A percentile compares a stretch with the other conserved stretches of the same genome.
phyloP scores from a whole-genome alignment of 2,797 vertebrate species.

The Mormyrops attenuatus region DNA sequence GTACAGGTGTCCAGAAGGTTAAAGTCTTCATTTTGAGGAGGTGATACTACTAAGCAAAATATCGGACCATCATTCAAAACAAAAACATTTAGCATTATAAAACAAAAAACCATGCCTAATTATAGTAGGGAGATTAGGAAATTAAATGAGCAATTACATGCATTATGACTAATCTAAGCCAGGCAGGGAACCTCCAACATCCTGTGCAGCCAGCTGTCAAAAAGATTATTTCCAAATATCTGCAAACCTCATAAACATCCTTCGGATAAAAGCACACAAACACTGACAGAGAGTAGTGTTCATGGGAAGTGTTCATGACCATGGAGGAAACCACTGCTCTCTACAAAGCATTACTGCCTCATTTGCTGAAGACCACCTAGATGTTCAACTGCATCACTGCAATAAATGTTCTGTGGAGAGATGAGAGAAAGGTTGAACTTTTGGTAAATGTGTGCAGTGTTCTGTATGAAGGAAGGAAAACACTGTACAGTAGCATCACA shows the following conservation, averaged over 20 bases:
- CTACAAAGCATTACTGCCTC: background rate
- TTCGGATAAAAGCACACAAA: background rate
- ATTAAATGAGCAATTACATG: background rate
- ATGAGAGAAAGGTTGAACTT: background rate
- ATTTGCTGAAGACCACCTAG: background rate
- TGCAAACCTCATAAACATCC: background rate
- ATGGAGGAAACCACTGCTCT: background rate
- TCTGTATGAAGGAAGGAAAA: background rate
- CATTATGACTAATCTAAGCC: background rate
- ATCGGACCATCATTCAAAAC: background rate
- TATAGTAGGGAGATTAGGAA: background rate
- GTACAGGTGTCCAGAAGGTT: background rate
- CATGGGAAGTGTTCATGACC: background rate
- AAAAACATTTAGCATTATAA: background rate
- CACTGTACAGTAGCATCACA: background rate
- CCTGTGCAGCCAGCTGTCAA: background rate
- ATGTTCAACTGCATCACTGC: background rate
- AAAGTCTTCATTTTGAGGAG: background rate
- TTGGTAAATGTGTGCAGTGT: background rate
- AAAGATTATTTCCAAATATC: constrained; percentile 12
- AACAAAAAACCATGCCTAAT: background rate
- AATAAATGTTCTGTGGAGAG: background rate
- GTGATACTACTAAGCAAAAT: background rate
- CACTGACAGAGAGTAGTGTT: background rate
- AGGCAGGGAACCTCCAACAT: background rate